Conservation (phyloP, 2,888 invertebrate genomes). For the Cecidostiba fungosa region DNA sequence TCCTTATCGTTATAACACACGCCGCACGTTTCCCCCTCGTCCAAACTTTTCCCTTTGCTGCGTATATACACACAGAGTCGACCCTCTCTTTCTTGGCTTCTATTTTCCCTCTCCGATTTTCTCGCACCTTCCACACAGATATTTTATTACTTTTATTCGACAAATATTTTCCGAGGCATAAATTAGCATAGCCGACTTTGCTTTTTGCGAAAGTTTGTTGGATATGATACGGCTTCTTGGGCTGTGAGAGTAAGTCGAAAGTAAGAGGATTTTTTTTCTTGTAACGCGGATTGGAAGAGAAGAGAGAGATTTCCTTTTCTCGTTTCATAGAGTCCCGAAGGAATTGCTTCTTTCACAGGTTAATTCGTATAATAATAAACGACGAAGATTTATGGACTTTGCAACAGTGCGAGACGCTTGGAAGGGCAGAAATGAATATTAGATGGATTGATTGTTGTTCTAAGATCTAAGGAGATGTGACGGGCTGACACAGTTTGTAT, state of each 20-base stretch:
- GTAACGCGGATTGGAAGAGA: neutral
- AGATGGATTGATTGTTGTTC: neutral
- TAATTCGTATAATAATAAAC: neutral
- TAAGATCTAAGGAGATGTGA: neutral
- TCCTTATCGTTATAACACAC: neutral
- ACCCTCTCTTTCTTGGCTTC: neutral
- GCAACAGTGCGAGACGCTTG: neutral
- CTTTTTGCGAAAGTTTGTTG: conserved; percentile 5
- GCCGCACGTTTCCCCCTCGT: neutral
- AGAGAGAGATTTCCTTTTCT: neutral
- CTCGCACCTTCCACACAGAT: neutral
- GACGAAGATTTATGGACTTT: neutral
- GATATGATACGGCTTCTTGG: neutral
- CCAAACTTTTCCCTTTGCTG: neutral
- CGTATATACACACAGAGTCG: neutral
- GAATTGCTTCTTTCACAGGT: neutral
- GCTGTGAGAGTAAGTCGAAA: neutral
- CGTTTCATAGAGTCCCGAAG: neutral
- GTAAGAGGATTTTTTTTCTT: neutral
- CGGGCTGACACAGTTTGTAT: too few relatives aligned
- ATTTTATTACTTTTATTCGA: conserved; percentile 18
- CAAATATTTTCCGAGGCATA: conserved; percentile 4
- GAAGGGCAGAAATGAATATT: neutral
- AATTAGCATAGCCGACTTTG: neutral
- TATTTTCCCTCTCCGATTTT: conserved; percentile 5